Conservation (phyloP, 2,888 invertebrate genomes). For the Chymomyza procnemis region DNA sequence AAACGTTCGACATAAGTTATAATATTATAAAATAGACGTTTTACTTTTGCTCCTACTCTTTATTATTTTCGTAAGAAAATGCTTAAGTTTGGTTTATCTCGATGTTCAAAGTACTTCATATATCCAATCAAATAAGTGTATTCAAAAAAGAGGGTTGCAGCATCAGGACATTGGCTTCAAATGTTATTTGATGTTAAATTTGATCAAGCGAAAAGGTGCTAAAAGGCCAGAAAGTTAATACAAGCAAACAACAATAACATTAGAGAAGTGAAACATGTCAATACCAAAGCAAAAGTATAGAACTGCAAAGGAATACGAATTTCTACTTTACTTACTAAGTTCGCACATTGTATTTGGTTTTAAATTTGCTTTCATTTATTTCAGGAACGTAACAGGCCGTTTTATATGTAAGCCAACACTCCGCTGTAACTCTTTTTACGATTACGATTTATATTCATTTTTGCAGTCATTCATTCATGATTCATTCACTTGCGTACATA, state of each 20-base stretch:
- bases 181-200: conserved; percentile 56
- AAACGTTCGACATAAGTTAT: too few relatives aligned
- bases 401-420: background rate
- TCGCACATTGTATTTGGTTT: background rate
- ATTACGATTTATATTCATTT: background rate
- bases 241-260: conserved; percentile 4
- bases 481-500: background rate
- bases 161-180: conserved; percentile 11
- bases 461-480: background rate
- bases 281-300: background rate
- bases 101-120: too few relatives aligned
- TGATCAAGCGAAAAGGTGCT: conserved; percentile 55
- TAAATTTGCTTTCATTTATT: background rate
- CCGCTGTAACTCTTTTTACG: too few relatives aligned
- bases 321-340: background rate
- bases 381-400: background rate
- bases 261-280: conserved; percentile 16
- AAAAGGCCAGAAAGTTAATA: conserved; percentile 35
- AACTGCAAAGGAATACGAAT: background rate
- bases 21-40: too few relatives aligned
- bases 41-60: too few relatives aligned
- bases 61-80: too few relatives aligned
- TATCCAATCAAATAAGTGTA: too few relatives aligned
- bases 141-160: conserved; percentile 16
- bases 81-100: too few relatives aligned